These are phyloP conservation scores for Muscicapa comitata DNA, from an alignment of 2,797 vertebrate genomes.

Conservation along the genomic window DNA sequence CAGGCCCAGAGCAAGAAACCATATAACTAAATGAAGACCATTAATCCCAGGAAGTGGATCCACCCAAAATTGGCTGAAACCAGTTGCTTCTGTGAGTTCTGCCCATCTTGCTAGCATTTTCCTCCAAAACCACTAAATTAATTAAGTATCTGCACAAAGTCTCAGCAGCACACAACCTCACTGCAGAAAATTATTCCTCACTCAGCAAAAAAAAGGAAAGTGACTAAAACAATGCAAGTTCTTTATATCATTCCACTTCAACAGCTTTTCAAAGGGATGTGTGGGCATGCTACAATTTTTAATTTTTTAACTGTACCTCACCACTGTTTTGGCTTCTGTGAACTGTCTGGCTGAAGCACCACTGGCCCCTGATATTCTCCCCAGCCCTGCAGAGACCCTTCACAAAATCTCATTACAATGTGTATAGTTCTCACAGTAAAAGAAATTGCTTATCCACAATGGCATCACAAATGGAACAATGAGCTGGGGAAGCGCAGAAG, in stretches of 20 bases:
- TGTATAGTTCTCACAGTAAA: background rate
- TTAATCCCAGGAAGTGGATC: background rate
- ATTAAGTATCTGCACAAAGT: background rate
- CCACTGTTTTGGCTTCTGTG: background rate
- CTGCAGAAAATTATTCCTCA: background rate
- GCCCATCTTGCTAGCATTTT: background rate
- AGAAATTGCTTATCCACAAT: background rate
- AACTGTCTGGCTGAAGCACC: background rate
- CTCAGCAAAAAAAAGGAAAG: slow-evolving; percentile 19
- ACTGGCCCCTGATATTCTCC: background rate
- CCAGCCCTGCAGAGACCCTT: background rate
- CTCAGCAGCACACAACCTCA: background rate
- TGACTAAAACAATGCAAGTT: background rate
- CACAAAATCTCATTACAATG: background rate
- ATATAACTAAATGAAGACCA: background rate
- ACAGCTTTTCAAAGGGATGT: background rate
- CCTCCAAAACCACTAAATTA: background rate
- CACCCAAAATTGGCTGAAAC: background rate
- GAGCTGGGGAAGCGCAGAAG: background rate
- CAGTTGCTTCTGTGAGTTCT: background rate
- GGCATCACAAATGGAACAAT: background rate
- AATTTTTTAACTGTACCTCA: background rate
- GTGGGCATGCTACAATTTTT: background rate
- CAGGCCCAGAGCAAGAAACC: background rate
- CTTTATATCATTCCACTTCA: slow-evolving; percentile 11